Evolutionary conservation across 1,140 invertebrate genomes (phyloP), one percentile per base, ranked within the genome.

Genomic region (Vollenhovia emeryi): DNA sequence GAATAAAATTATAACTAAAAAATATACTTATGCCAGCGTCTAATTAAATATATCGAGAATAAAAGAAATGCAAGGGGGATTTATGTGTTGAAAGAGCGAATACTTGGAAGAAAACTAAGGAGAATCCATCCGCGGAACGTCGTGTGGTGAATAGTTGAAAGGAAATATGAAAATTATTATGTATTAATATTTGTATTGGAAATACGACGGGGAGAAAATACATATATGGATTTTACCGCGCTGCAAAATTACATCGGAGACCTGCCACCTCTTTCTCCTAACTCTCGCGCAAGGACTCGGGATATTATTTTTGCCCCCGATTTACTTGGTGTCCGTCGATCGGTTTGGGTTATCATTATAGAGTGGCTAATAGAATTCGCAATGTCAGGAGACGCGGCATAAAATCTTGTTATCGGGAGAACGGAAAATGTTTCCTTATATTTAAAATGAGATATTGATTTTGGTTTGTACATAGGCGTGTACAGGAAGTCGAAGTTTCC

Each of bases 371-470:
- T 45, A 21, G 50, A 57, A 71, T 43, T 50, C 24, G 13, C 78
- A 13, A 57, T 33, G 48, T 52, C 33, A 43, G 7, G 15, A 55
- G 18, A 79, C 30, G 4, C 24, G 13, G 55, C 40, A 24, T 15
- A 30, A 82, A 82, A 71, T 57, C 59, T 50, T 48, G 45, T 85
- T 83, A 69, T 48, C 43, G 24, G 11, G 55, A 15, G 59, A 33
- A 62, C 18, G 60, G 33, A 45, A 52, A 79, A 52, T 84, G 62
- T 76, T 84, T 84, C 21, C 45, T 78, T 85, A 66, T 84, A 76
- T 69, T 87, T 78, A 85, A 68, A 76, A 76, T 69, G 71, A 69
- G 64, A 78, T 84, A 69, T 85, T 85, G 84, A 87, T 85, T 87
- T 87, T 60, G 52, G 13, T 68, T 86, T 62, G 33, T 52, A 55